A percentile compares a stretch with the other conserved stretches of the same genome.
phyloP scores from a whole-genome alignment of 2,888 invertebrate species.

The Hybos culiciformis region DNA sequence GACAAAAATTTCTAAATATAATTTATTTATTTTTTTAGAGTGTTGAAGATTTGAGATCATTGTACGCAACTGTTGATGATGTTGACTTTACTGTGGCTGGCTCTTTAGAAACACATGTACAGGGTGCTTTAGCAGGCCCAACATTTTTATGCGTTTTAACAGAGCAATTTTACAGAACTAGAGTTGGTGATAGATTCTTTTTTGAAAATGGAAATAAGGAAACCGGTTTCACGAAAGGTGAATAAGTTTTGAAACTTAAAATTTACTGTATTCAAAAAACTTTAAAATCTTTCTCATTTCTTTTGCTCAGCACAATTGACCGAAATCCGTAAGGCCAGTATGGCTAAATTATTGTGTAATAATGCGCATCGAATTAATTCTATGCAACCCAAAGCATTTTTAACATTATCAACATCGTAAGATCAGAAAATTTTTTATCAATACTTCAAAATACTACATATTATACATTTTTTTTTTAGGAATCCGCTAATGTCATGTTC shows the following conservation, averaged over 20 bases:
- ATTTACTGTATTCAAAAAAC: neutral
- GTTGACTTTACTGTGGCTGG: conserved; percentile 80
- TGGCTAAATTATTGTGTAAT: conserved; percentile 68
- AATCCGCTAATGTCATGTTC: conserved; percentile 48
- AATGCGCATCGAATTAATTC: conserved; percentile 54
- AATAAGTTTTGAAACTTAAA: neutral
- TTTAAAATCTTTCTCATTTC: conserved; percentile 2
- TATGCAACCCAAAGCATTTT: conserved; percentile 56
- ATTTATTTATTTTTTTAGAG: conserved; percentile 21
- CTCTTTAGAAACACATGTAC: conserved; percentile 60
- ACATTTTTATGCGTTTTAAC: conserved; percentile 78
- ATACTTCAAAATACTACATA: neutral
- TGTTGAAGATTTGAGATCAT: conserved; percentile 44
- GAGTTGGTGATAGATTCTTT: conserved; percentile 78
- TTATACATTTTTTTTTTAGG: conserved; percentile 31
- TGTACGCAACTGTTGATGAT: conserved; percentile 63
- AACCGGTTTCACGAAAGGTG: neutral
- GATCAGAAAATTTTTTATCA: conserved; percentile 19
- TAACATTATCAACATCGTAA: conserved; percentile 45
- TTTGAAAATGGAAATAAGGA: conserved; percentile 47
- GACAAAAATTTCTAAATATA: neutral
- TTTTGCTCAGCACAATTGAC: conserved; percentile 56
- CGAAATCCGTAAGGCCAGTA: conserved; percentile 61
- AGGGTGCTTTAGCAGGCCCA: conserved; percentile 68
- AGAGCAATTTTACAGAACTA: conserved; percentile 74